These are phyloP conservation scores for Dendrolimus kikuchii DNA, from an alignment of 1,140 invertebrate species.

Conservation along the genomic window DNA sequence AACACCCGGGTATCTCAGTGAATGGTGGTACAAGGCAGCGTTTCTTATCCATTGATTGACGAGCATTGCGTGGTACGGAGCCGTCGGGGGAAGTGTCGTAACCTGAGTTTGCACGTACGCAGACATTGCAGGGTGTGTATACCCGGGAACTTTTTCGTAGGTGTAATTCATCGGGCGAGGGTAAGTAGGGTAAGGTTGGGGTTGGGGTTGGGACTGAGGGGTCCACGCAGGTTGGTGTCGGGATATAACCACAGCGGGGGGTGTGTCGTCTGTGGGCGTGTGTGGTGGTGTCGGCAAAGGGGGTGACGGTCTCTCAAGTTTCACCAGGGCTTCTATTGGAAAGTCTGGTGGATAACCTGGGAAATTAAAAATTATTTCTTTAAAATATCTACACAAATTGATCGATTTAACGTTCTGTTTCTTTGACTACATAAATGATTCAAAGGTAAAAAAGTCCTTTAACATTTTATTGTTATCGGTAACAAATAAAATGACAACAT, in stretches of 20 bases:
- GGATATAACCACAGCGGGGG: slow-evolving; percentile 49
- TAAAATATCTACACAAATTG: neutral
- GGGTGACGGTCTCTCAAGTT: slow-evolving; percentile 77
- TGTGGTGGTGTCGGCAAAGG: slow-evolving; percentile 81
- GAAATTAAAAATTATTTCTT: slow-evolving; percentile 19
- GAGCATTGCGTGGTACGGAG: slow-evolving; percentile 70
- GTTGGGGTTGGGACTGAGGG: slow-evolving; percentile 19
- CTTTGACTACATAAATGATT: no score
- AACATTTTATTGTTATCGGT: no score
- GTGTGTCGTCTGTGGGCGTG: slow-evolving; percentile 77
- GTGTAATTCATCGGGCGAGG: slow-evolving; percentile 51
- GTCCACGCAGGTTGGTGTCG: slow-evolving; percentile 54
- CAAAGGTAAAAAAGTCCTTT: no score
- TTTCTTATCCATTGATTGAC: slow-evolving; percentile 83
- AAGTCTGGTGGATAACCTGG: slow-evolving; percentile 70
- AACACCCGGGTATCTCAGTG: slow-evolving; percentile 59
- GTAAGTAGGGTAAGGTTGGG: slow-evolving; percentile 34
- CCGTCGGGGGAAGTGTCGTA: slow-evolving; percentile 47
- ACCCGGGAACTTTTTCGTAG: slow-evolving; percentile 45
- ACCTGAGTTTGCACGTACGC: slow-evolving; percentile 66
- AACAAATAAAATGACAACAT: no score
- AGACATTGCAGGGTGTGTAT: slow-evolving; percentile 44
- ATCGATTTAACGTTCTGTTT: no score
- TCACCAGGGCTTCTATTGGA: slow-evolving; percentile 69
- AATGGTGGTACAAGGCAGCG: slow-evolving; percentile 77